Base-by-base conservation (phyloP, 1,140 invertebrate species). In the Chrysopa pallens region DNA sequence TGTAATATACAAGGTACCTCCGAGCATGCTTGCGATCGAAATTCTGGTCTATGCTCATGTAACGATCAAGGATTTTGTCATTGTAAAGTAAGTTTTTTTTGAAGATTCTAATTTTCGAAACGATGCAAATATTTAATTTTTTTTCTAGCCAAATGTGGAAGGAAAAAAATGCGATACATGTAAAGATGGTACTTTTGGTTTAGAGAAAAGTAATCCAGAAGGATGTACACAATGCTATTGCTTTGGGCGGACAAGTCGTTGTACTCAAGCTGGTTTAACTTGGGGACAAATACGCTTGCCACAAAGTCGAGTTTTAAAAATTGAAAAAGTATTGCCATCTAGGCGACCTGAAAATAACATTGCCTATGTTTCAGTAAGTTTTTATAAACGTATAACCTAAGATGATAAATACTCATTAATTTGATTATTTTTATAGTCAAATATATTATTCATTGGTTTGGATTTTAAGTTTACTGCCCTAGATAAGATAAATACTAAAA, bases 151-250 rank as follows among this genome's bases (percentile, higher is more conserved):
- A 46, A 84, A 88, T 59, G 83, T 82, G 8, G 63, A 71, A 8
- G 92, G 92, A 4, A 69, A 72, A 38, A 76, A 80, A 48, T 98
- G 94, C 60, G 76, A 87, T 55, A 55, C 68, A 28, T 98, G 94
- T 61, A 74, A 77, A 55, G 71, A 80, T 31, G 82, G 83, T 15
- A 87, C 84, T 0, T 93, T 91, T 58, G 86, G 85, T 1, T 57
- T 93, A 4, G 66, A 76, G 0, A 53, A 59, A 1, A 66, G 76
- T 6, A 87, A 84, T 60, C 69, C 75, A 0, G 70, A 72, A 43
- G 89, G 88, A 5, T 94, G 89, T 56, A 88, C 80, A 0, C 71
- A 80, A 45, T 92, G 89, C 58, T 93, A 89, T 63, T 93, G 89
- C 62, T 94, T 92, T 55, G 82, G 80, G 0, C 69, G 85, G 51